Conservation (phyloP, 1,140 invertebrate species). For the Tribolium castaneum region DNA sequence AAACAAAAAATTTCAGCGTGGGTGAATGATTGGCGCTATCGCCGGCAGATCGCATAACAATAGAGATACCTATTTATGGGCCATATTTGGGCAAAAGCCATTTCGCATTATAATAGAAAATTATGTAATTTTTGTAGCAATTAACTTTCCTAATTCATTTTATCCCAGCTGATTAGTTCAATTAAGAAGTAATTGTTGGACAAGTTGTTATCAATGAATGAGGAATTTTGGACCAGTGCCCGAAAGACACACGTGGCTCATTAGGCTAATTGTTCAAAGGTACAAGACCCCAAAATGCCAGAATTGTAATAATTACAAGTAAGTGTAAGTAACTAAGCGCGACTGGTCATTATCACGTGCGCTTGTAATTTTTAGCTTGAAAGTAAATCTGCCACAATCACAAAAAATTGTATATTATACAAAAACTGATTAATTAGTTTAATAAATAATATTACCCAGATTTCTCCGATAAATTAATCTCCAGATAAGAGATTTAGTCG, state of each 20-base stretch:
- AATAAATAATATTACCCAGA: background rate
- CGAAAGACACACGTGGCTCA: constrained; percentile 10
- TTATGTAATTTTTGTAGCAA: background rate
- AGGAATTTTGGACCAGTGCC: constrained; percentile 20
- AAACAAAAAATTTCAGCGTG: constrained; percentile 11
- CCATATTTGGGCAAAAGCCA: background rate
- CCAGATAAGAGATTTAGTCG: background rate
- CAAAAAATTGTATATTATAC: background rate
- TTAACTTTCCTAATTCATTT: too few species aligned
- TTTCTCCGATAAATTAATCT: background rate
- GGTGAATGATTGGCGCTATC: background rate
- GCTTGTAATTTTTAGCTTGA: background rate
- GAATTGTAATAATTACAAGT: background rate
- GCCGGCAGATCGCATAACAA: background rate
- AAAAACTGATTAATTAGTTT: too few species aligned
- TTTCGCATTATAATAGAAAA: background rate
- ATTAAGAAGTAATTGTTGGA: too few species aligned
- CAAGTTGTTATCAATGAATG: constrained; percentile 2
- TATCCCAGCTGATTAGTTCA: too few species aligned
- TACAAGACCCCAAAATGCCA: background rate
- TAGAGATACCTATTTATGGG: background rate
- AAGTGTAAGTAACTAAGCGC: too few species aligned
- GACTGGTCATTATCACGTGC: too few species aligned
- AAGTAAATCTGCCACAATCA: background rate
- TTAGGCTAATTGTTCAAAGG: background rate